Evolutionary conservation across 92 coral and sea anemone genomes (phyloP), one percentile per base, ranked within the genome.

Genomic region (Epizoanthus stellaris): DNA sequence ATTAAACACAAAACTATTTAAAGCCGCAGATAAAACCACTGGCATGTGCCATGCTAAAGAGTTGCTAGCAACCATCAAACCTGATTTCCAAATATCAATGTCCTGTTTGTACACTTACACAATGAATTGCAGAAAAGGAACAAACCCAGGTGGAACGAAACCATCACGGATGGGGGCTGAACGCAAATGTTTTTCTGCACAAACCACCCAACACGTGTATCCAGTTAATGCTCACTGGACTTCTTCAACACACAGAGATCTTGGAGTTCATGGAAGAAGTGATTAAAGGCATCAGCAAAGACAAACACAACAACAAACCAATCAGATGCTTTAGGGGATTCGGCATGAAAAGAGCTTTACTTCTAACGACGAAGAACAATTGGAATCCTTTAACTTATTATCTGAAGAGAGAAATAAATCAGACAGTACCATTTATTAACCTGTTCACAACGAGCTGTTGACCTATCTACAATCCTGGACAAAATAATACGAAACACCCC

Each of bases 31-130:
- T 70, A 81, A 67, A 8, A 63, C 42, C 14, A 81, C 86, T 57
- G 82, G 76, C 3, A 91, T 91, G 94, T 76, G 88, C 17, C 81
- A 91, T 47, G 89, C 82, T 8, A 80, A 85, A 80, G 92, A 91
- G 30, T 25, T 73, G 67, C 60, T 91, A 39, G 52, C 9, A 9
- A 76, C 56, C 16, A 7, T 36, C 49, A 82, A 77, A 49, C 86
- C 91, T 38, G 75, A 88, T 16, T 77, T 87, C 39, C 38, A 85
- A 3, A 88, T 88, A 49, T 77, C 88, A 45, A 72, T 70, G 15
- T 91, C 91, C 11, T 73, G 82, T 19, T 83, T 88, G 42, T 91
- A 77, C 49, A 87, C 80, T 65, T 91, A 84, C 56, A 91, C 87
- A 52, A 65, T 80, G 85, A 90, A 62, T 49, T 87, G 65, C 67